Evolutionary conservation across 2,113 vertebrate species (phyloP).

Genomic region (Melanerpes formicivorus): DNA sequence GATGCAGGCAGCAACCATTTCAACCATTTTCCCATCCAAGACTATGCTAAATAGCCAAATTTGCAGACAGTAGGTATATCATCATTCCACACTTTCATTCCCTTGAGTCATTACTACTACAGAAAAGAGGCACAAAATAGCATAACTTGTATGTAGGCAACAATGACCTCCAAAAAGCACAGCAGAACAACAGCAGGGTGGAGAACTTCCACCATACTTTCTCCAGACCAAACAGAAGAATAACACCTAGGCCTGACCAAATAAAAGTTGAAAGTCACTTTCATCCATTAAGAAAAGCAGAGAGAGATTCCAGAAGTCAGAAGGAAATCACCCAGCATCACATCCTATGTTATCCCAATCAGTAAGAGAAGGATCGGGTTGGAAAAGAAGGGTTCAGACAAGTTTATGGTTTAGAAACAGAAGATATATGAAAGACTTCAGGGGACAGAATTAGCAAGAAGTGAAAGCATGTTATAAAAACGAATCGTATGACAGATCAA

Average conservation of each 20-base stretch:
- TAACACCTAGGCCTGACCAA: not conserved
- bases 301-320: not conserved
- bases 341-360: not conserved
- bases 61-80: not conserved
- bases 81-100: not conserved
- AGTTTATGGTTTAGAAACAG: not conserved
- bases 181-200: not conserved
- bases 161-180: not conserved
- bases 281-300: not conserved
- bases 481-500: not conserved
- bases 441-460: not conserved
- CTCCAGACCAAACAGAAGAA: not conserved
- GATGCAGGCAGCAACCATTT: rapidly evolving
- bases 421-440: not conserved
- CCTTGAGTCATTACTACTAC: not conserved
- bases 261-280: not conserved
- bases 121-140: not conserved
- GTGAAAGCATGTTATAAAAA: not conserved
- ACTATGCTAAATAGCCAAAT: not conserved
- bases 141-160: not conserved
- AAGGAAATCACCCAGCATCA: not conserved
- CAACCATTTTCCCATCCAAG: not conserved
- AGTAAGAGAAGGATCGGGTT: not conserved
- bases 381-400: not conserved
- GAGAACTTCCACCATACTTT: not conserved